Percentiles rank a stretch among this genome's conserved stretches.
Conservation (phyloP, 2,797 vertebrate genomes). For the Alexandromys oeconomus region DNA sequence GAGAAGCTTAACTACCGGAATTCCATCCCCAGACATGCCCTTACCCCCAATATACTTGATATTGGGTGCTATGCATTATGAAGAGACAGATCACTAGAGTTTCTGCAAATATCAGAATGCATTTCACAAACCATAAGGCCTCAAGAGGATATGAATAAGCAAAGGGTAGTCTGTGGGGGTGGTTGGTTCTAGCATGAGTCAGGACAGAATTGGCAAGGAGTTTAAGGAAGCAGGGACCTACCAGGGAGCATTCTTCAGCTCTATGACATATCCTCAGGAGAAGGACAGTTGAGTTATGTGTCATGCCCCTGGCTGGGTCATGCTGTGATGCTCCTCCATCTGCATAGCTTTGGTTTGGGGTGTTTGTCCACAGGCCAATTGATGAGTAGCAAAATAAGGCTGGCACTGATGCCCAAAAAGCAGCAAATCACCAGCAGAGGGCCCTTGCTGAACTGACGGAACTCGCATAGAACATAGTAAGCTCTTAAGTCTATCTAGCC, state of each 20-base stretch:
- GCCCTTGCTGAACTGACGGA: background rate
- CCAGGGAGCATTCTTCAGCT: conserved; percentile 11
- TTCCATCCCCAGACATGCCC: background rate
- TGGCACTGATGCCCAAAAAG: background rate
- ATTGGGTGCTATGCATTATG: background rate
- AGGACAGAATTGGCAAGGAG: conserved; percentile 17
- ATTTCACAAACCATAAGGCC: background rate
- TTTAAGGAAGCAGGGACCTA: background rate
- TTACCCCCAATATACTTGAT: background rate
- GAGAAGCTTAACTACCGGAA: background rate
- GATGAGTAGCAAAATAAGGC: background rate
- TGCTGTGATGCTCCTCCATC: background rate
- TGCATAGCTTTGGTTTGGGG: background rate
- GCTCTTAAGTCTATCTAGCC: background rate
- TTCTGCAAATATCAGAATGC: conserved; percentile 1
- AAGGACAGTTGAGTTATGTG: background rate
- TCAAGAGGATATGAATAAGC: conserved; percentile 60
- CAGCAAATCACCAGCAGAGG: background rate
- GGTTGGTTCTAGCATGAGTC: conserved; percentile 41
- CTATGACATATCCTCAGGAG: background rate
- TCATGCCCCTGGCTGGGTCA: background rate
- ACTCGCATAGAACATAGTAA: background rate
- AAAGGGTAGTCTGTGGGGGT: background rate
- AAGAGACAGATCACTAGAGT: conserved; percentile 5
- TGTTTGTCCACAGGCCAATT: background rate